Base-by-base conservation (phyloP, 2,113 vertebrate species). In the Anser brachyrhynchus region DNA sequence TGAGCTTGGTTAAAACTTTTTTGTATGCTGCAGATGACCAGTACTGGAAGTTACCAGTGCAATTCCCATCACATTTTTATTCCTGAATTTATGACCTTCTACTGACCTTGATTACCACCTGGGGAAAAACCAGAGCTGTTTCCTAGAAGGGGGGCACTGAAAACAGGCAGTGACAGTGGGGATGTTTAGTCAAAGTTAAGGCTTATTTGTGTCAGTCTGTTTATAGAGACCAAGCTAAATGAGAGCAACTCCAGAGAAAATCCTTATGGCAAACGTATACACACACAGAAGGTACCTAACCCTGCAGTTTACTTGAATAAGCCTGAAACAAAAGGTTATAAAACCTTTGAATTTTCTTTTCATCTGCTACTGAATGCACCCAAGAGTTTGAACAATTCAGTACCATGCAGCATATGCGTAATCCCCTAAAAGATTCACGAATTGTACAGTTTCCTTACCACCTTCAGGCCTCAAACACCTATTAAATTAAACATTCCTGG, bases 371-470 rank as follows among this genome's bases (percentile, higher is more conserved):
- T 76, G 75, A 59, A 76, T 43, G 13, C 39, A 79, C 4, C 17
- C 26, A 77, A 37, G 25, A 8, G 8, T 71, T 26, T 93, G n/a
- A 82, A 35, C n/a, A 58, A 54, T 66, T 71, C 0, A 0, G 13
- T 78, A 44, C 25, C 10, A 3, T 25, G 28, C 11, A 84, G 8
- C 5, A 3, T 33, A 29, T 33, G 18, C 21, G 2, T 11, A 89
- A 33, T 31, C n/a, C 14, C 3, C 7, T 59, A 25, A 0, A 4
- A 33, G 23, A 58, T 49, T 74, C 59, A 74, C 39, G 72, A 59
- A 55, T 5, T 25, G 0, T 71, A 6, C 1, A 0, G 37, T 91
- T 71, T 22, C 25, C 25, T 11, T 19, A 33, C 5, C 1, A 20
- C 37, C 71, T 82, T 61, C 44, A 61, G 22, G 20, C 9, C 70